phyloP scores from a whole-genome alignment of 2,797 vertebrate genomes.

The Pachyuromys duprasi region DNA sequence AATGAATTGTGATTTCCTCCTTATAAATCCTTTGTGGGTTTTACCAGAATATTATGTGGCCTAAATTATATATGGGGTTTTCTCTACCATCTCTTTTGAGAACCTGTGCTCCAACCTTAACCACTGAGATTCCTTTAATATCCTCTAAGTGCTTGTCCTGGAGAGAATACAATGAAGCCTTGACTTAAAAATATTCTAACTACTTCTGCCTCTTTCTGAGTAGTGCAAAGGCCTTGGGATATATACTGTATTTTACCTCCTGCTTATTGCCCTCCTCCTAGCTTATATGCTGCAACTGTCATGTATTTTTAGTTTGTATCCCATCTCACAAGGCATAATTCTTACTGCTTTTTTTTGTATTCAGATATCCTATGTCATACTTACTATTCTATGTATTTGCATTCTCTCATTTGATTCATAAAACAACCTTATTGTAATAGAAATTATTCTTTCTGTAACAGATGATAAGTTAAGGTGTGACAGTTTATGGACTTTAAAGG shows the following conservation, averaged over 20 bases:
- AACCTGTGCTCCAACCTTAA: conserved; percentile 9
- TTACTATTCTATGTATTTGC: not conserved
- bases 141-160: conserved; percentile 22
- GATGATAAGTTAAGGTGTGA: conserved; percentile 16
- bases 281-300: not conserved
- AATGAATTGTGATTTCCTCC: conserved; percentile 23
- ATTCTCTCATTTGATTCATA: conserved; percentile 52
- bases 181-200: not conserved
- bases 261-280: not conserved
- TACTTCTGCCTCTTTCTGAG: conserved; percentile 30
- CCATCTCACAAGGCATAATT: not conserved
- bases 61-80: conserved; percentile 8
- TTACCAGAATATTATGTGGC: not conserved
- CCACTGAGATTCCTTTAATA: not conserved
- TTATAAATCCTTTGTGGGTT: not conserved
- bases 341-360: not conserved
- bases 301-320: conserved; percentile 15
- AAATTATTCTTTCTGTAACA: conserved; percentile 38
- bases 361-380: not conserved
- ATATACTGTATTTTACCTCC: not conserved
- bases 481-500: conserved; percentile 14
- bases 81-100: not conserved
- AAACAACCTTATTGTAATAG: conserved; percentile 23
- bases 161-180: not conserved
- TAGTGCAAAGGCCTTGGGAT: not conserved